Base-by-base conservation (phyloP, 2,113 vertebrate species). In the Colius striatus region DNA sequence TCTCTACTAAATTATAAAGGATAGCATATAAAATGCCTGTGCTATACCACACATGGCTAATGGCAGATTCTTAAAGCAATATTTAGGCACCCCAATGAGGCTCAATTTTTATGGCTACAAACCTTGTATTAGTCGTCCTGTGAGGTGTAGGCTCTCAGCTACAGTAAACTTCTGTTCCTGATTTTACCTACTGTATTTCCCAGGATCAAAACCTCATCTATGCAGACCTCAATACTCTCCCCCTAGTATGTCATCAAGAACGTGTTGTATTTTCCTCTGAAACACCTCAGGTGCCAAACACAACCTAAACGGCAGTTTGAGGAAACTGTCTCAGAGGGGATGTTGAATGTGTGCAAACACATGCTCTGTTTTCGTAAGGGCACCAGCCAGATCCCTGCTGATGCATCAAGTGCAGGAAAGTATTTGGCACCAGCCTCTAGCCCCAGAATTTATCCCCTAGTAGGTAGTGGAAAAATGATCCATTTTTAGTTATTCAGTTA, bases 351-450 rank as follows among this genome's bases (percentile, higher is more conserved):
- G 73, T 43, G 55, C 91, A 95, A 95, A 94, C 89, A 93, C 1
- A 0, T 45, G 45, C 61, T 86, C 72, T 96, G 96, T 94, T 96
- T 94, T 95, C 23, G 6, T 77, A 95, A 91, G 70, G 80, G 86
- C 71, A 93, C 89, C 86, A 89, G 92, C 92, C 95, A 97, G 92
- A 74, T 60, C 76, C 91, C 76, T 89, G 84, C 61, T 87, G 92
- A 89, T 87, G 86, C 83, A 87, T 71, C 95, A 87, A 94, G 73
- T 89, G 80, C 76, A 95, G 76, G 71, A 75, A 93, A 96, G 29
- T 45, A 89, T 94, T 87, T 94, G 86, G 92, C 92, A 90, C 26
- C 68, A 87, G 27, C 48, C 17, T 25, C 62, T 34, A 74, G 32
- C 11, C 26, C 72, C 20, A 32, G 61, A 86, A 86, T 81, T 77